phyloP scores from a whole-genome alignment of 2,113 vertebrate genomes.

The Cyanocitta stelleri region DNA sequence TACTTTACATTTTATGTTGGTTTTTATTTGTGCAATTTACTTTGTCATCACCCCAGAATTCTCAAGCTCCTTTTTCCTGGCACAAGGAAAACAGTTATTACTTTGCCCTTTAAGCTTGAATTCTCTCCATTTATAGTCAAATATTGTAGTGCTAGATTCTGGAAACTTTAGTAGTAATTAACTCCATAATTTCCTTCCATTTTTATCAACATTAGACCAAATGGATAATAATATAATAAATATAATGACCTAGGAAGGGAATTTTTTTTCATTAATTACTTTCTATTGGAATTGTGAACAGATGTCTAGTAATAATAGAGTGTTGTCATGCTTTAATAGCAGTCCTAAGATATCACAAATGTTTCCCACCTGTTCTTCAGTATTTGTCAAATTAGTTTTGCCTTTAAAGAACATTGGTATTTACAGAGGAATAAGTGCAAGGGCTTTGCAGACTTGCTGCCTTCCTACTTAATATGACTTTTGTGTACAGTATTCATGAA shows the following conservation, averaged over 20 bases:
- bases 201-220: neutral
- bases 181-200: neutral
- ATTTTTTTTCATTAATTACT: neutral
- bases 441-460: neutral
- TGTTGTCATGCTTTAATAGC: neutral
- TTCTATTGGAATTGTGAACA: neutral
- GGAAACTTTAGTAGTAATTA: neutral
- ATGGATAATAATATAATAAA: neutral
- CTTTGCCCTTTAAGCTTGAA: slow-evolving; percentile 3
- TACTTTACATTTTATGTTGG: neutral
- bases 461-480: neutral
- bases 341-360: neutral
- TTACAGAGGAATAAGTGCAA: neutral
- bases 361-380: neutral
- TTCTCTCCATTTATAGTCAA: neutral
- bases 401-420: neutral
- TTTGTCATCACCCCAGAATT: neutral
- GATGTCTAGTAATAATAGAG: neutral
- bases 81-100: neutral
- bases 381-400: neutral
- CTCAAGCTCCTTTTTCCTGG: neutral
- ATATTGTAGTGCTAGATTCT: neutral
- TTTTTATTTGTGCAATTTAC: slow-evolving; percentile 27
- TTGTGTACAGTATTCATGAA: neutral
- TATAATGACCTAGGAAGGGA: neutral